Conservation (phyloP, 92 coral and sea anemone genomes). For the Siderastrea siderea region DNA sequence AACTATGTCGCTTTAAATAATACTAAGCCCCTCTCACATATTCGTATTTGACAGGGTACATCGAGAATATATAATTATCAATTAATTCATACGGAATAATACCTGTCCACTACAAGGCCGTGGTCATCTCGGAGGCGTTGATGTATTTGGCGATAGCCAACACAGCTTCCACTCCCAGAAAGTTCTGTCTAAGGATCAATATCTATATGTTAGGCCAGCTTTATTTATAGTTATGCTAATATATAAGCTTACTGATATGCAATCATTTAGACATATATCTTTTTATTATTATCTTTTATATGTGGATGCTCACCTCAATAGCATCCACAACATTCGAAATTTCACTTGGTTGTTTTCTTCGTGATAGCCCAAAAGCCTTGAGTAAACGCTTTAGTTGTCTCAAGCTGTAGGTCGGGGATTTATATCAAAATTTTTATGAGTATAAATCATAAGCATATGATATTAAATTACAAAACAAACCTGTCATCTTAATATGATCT, state of each 20-base stretch:
- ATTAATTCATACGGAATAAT: not conserved
- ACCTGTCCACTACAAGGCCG: slow-evolving; percentile 19
- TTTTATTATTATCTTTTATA: not conserved
- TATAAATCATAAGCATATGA: not conserved
- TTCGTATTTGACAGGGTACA: not conserved
- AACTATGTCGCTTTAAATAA: not conserved
- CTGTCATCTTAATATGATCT: too few relatives aligned
- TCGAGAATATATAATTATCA: not conserved
- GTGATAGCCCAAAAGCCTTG: slow-evolving; percentile 14
- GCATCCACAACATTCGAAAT: slow-evolving; percentile 30
- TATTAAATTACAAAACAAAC: not conserved
- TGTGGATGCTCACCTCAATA: slow-evolving; percentile 15
- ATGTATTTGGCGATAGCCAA: slow-evolving; percentile 47
- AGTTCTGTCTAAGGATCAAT: slow-evolving; percentile 15
- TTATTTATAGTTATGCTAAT: not conserved
- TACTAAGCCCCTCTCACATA: not conserved
- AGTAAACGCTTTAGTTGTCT: slow-evolving; percentile 24
- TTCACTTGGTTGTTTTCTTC: slow-evolving; percentile 35
- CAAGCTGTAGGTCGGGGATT: slow-evolving; percentile 19
- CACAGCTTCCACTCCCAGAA: slow-evolving; percentile 37
- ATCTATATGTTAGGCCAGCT: not conserved
- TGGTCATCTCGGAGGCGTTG: slow-evolving; percentile 28
- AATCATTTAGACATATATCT: not conserved
- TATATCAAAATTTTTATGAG: not conserved
- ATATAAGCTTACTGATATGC: too few relatives aligned